Percentiles rank a stretch among this genome's conserved stretches.
These are phyloP conservation scores for Diplazon laetatorius DNA, from an alignment of 2,888 invertebrate genomes.

Conservation along the genomic window DNA sequence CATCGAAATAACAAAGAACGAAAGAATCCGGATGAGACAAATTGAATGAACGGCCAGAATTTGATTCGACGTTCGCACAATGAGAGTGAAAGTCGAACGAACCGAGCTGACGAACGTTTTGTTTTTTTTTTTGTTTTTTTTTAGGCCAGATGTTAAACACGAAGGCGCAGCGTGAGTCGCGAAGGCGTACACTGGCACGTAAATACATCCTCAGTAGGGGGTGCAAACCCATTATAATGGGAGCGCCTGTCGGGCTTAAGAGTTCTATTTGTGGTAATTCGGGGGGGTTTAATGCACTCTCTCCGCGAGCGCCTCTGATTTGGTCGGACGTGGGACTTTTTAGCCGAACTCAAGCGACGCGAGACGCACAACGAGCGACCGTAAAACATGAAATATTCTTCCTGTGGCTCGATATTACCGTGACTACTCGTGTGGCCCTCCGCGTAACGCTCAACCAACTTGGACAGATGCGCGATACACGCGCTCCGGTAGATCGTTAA, in stretches of 20 bases:
- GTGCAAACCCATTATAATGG: slow-evolving; percentile 81
- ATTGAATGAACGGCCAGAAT: background rate
- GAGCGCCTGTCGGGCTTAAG: slow-evolving; percentile 77
- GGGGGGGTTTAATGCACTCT: slow-evolving; percentile 82
- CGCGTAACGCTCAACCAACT: slow-evolving; percentile 48
- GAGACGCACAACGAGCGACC: slow-evolving; percentile 57
- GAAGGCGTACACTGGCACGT: slow-evolving; percentile 80
- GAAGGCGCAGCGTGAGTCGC: slow-evolving; percentile 80
- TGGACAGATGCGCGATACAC: slow-evolving; percentile 52
- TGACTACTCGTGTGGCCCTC: slow-evolving; percentile 6
- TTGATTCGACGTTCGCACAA: background rate
- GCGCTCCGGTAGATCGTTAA: slow-evolving; percentile 2
- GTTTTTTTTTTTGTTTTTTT: no score
- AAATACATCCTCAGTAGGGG: slow-evolving; percentile 82
- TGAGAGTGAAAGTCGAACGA: slow-evolving; percentile 48
- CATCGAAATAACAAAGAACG: background rate
- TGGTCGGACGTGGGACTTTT: slow-evolving; percentile 73
- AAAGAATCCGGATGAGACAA: background rate
- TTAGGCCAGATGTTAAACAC: slow-evolving; percentile 80
- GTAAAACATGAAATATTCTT: slow-evolving; percentile 80
- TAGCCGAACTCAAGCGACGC: slow-evolving; percentile 70
- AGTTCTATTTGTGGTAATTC: slow-evolving; percentile 83
- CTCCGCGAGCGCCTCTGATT: slow-evolving; percentile 77
- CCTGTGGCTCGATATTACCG: slow-evolving; percentile 69
- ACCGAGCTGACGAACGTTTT: slow-evolving; percentile 69